Conservation (phyloP, 2,888 invertebrate genomes). For the Hypena proboscidalis region DNA sequence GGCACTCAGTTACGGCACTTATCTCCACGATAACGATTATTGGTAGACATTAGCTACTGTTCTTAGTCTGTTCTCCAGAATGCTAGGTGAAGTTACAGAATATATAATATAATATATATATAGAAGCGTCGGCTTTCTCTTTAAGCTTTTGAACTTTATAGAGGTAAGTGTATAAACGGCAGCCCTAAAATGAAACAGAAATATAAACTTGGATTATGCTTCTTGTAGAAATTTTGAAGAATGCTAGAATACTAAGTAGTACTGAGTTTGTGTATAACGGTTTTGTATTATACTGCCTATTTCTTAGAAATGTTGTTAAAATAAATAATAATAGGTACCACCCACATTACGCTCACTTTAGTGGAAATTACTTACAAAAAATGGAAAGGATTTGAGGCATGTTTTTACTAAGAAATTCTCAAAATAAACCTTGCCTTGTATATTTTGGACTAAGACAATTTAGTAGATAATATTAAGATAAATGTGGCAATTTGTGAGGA, state of each 20-base stretch:
- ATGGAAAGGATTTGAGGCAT: no score
- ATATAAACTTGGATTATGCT: constrained; percentile 33
- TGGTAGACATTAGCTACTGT: constrained; percentile 69
- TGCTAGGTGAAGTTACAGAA: constrained; percentile 49
- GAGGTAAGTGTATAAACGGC: constrained; percentile 21
- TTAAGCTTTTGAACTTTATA: constrained; percentile 40
- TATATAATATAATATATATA: no score
- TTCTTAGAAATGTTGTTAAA: background rate
- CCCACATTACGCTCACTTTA: no score
- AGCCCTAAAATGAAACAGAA: constrained; percentile 33
- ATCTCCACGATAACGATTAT: constrained; percentile 76
- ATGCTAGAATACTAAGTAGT: constrained; percentile 19
- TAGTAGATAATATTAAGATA: no score
- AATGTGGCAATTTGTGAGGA: no score
- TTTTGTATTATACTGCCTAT: no score
- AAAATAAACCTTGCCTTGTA: no score
- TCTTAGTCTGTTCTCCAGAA: constrained; percentile 57
- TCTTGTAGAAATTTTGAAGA: constrained; percentile 9
- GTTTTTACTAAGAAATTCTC: no score
- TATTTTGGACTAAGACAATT: no score
- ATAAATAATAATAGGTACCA: no score
- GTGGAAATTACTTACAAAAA: no score
- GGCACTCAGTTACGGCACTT: constrained; percentile 66
- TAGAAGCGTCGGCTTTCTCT: constrained; percentile 47
- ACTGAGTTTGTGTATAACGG: background rate